These are phyloP conservation scores for Choristoneura fumiferana DNA, from an alignment of 1,140 invertebrate species.

Conservation along the genomic window DNA sequence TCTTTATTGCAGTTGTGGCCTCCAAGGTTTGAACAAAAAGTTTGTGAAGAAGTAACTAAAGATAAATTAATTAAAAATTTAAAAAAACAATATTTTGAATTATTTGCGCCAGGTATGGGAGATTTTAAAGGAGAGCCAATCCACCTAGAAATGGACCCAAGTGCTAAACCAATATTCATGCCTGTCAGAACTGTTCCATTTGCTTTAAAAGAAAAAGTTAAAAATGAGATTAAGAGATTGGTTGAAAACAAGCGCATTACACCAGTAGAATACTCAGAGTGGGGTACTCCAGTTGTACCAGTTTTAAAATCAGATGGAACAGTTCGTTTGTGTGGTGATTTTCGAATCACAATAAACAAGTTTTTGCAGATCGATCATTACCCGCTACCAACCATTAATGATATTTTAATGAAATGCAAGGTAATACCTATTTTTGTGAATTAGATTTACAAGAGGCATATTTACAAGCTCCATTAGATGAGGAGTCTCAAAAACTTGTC, in stretches of 20 bases:
- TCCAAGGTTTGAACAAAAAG: conserved; percentile 20
- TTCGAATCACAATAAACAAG: conserved; percentile 59
- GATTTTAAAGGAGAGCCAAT: conserved; percentile 26
- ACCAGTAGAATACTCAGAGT: conserved; percentile 36
- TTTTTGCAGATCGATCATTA: conserved; percentile 45
- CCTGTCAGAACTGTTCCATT: conserved; percentile 33
- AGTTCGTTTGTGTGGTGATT: conserved; percentile 71
- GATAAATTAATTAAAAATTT: conserved; percentile 21
- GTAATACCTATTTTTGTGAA: conserved; percentile 47
- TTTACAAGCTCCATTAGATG: conserved; percentile 50
- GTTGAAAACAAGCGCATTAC: conserved; percentile 25
- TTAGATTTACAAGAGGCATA: conserved; percentile 61
- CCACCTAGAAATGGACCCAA: conserved; percentile 23
- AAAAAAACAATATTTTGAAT: conserved; percentile 8
- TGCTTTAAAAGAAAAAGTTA: conserved; percentile 36
- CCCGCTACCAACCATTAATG: conserved; percentile 45
- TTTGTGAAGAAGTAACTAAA: conserved; percentile 4
- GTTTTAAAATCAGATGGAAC: conserved; percentile 67
- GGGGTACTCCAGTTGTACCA: conserved; percentile 52
- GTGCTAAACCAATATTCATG: conserved; percentile 29
- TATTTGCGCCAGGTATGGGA: conserved; percentile 26
- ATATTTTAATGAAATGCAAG: conserved; percentile 49
- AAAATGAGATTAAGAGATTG: conserved; percentile 37
- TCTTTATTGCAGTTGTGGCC: conserved; percentile 17
- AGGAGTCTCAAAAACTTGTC: conserved; percentile 41